Evolutionary conservation across 2,888 invertebrate genomes (phyloP).

Genomic region (Melanotus villosus): DNA sequence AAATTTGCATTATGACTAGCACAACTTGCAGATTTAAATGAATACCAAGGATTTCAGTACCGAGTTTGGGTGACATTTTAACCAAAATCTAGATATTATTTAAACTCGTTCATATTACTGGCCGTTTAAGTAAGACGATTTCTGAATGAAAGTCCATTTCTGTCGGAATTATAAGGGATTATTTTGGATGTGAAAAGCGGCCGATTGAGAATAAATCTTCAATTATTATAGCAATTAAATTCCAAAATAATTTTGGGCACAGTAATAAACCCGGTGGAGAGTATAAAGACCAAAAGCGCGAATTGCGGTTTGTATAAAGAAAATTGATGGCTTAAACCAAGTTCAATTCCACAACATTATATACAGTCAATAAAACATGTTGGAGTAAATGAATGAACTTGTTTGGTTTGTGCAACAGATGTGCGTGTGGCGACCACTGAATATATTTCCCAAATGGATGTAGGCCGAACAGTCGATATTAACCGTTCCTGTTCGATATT

Average conservation of each 20-base stretch:
- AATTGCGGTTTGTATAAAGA: conserved; percentile 8
- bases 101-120: too few relatives aligned
- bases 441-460: not conserved
- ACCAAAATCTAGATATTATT: too few relatives aligned
- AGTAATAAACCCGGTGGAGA: not conserved
- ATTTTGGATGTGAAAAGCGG: too few relatives aligned
- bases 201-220: too few relatives aligned
- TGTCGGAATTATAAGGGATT: too few relatives aligned
- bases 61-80: too few relatives aligned
- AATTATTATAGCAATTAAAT: not conserved
- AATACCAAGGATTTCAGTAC: too few relatives aligned
- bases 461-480: not conserved
- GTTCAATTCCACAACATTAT: conserved; percentile 3
- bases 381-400: conserved; percentile 24
- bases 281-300: not conserved
- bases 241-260: not conserved
- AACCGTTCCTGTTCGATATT: not conserved
- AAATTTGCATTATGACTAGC: too few relatives aligned
- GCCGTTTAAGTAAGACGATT: too few relatives aligned
- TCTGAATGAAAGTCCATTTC: too few relatives aligned
- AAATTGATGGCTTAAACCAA: not conserved
- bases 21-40: too few relatives aligned
- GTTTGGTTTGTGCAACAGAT: conserved; percentile 28
- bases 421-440: conserved; percentile 14
- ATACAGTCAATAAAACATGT: conserved; percentile 27